A percentile compares a stretch with the other conserved stretches of the same genome.
phyloP scores from a whole-genome alignment of 1,140 invertebrate genomes.

The Drosophila equinoxialis region DNA sequence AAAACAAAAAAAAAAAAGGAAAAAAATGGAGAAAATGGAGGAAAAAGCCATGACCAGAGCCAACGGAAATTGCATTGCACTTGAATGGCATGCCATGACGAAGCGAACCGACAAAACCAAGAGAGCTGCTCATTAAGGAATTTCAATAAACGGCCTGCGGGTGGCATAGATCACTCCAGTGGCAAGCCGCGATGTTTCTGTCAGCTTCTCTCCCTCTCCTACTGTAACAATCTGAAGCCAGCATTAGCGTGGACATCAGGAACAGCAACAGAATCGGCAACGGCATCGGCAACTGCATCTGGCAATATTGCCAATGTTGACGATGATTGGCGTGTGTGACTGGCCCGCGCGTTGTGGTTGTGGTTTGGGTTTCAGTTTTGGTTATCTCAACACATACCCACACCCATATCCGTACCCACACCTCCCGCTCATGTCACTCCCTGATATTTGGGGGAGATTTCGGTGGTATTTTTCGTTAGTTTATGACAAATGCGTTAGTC shows the following conservation, averaged over 20 bases:
- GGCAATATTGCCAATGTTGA: constrained; percentile 39
- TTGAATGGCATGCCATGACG: constrained; percentile 25
- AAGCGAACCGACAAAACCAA: constrained; percentile 16
- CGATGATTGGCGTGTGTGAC: constrained; percentile 74
- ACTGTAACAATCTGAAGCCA: background rate
- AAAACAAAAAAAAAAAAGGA: background rate
- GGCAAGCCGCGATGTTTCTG: constrained; percentile 20
- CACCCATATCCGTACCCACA: no score
- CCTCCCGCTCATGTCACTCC: constrained; percentile 24
- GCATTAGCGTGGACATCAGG: constrained; percentile 23
- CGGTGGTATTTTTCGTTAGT: constrained; percentile 65
- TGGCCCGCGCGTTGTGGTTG: constrained; percentile 64
- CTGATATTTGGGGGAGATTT: constrained; percentile 35
- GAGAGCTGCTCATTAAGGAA: constrained; percentile 74
- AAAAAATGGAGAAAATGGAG: background rate
- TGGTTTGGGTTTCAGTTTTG: constrained; percentile 43
- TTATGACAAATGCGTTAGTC: constrained; percentile 72
- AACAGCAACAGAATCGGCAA: constrained; percentile 12
- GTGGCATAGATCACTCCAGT: constrained; percentile 64
- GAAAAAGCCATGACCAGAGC: constrained; percentile 15
- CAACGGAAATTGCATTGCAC: constrained; percentile 68
- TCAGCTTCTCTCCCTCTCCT: background rate
- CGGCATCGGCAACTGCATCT: constrained; percentile 43
- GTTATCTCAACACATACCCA: background rate
- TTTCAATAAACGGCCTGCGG: constrained; percentile 70